Base-by-base conservation (phyloP, 2,888 invertebrate species). In the Charanyca ferruginea region DNA sequence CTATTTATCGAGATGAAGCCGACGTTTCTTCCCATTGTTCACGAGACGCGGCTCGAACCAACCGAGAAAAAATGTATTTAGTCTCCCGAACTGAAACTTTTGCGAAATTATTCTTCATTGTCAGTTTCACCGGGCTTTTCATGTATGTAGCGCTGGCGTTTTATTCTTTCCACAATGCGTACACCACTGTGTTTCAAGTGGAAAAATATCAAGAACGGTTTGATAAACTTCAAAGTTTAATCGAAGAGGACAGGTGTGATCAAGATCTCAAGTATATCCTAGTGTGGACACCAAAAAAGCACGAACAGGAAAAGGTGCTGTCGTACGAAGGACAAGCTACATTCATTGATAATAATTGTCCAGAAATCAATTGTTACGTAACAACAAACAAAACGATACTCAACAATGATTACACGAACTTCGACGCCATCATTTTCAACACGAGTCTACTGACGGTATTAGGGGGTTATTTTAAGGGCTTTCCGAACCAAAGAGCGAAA, bases 81-180 rank as follows among this genome's bases (percentile, higher is more conserved):
- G 75, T 87, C 53, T 83, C 89, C 20, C 89, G 86, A 80, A 90
- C 87, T 0, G 88, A 88, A 54, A 87, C 85, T 11, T 90, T 91
- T 54, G 90, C 89, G 2, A 93, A 91, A 84, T 79, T 93, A 78
- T 94, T 94, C 77, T 93, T 94, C 69, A 53, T 91, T n/a, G 72
- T 94, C 18, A 90, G 90, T 65, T 86, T 91, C 57, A 85, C 84
- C 13, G 94, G 94, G 7, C 68, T 94, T 41, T 25, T 93, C 13
- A 88, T 89, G 84, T 94, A 94, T 63, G 73, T 85, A 2, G 69
- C 87, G 0, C 66, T 94, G 18, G 92, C 90, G 0, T 91, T 94
- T 75, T 93, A 91, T 66, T 88, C 93, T 0, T 90, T 93, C 25
- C 94, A 91, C 23, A 86, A 86, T 0, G 86, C 91, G 0, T 87